These are phyloP conservation scores for Eledona agricola DNA, from an alignment of 2,888 invertebrate genomes.

Conservation along the genomic window DNA sequence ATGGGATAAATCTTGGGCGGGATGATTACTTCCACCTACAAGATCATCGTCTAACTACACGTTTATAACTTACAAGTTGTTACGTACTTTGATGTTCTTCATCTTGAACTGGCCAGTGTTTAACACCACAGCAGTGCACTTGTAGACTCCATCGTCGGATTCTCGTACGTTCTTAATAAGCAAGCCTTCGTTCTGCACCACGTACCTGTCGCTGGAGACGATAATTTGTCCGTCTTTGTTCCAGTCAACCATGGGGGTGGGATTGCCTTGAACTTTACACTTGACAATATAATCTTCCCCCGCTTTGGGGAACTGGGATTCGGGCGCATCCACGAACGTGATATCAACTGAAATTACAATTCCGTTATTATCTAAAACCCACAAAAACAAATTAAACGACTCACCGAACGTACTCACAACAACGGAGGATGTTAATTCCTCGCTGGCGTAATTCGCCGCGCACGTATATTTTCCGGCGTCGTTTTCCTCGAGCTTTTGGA, in stretches of 20 bases:
- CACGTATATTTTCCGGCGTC: constrained; percentile 87
- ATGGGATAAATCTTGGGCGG: constrained; percentile 74
- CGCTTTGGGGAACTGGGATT: constrained; percentile 81
- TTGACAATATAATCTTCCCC: constrained; percentile 79
- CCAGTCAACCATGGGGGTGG: constrained; percentile 88
- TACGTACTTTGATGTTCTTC: constrained; percentile 76
- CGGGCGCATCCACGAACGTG: constrained; percentile 84
- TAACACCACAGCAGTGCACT: constrained; percentile 85
- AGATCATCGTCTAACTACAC: constrained; percentile 7
- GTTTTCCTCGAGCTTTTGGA: constrained; percentile 75
- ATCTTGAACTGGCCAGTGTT: constrained; percentile 82
- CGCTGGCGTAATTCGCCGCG: constrained; percentile 79
- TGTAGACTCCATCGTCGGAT: constrained; percentile 86
- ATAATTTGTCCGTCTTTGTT: constrained; percentile 79
- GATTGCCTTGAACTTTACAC: constrained; percentile 86
- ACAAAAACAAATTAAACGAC: constrained; percentile 46
- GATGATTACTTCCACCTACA: constrained; percentile 72
- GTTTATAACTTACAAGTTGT: too few relatives aligned
- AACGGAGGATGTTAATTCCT: constrained; percentile 73
- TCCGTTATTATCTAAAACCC: background rate
- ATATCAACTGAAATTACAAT: constrained; percentile 74
- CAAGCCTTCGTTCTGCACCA: constrained; percentile 78
- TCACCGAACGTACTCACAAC: constrained; percentile 77
- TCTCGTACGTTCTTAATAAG: constrained; percentile 80
- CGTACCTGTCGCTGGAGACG: constrained; percentile 73